Percentiles rank a stretch among this genome's conserved stretches.
phyloP scores from a whole-genome alignment of 2,888 invertebrate species.

The Acholoe squamosa region DNA sequence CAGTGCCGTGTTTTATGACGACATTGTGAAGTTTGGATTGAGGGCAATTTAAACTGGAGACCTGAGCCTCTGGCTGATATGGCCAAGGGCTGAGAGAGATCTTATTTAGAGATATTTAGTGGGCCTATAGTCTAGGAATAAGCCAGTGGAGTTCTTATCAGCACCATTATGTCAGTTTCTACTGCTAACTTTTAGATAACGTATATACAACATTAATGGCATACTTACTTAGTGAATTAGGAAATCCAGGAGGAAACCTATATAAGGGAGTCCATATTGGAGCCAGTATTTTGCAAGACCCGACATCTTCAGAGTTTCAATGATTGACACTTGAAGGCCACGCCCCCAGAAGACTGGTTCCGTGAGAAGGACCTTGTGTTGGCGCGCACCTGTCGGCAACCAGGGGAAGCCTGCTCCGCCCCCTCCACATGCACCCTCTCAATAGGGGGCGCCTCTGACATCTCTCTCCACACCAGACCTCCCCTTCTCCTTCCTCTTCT shows the following conservation, averaged over 20 bases:
- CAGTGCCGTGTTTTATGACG: not conserved
- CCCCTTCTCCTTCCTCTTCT: not conserved
- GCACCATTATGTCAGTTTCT: no score
- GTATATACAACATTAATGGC: not conserved
- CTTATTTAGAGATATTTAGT: not conserved
- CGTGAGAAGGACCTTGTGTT: constrained; percentile 42
- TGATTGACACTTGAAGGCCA: constrained; percentile 46
- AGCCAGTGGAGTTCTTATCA: no score
- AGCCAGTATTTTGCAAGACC: not conserved
- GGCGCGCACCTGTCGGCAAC: constrained; percentile 41
- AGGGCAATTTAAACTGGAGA: constrained; percentile 7
- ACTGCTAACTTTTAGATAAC: no score
- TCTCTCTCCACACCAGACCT: constrained; percentile 33
- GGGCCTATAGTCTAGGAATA: no score
- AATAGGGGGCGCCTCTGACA: constrained; percentile 36
- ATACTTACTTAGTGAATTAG: not conserved
- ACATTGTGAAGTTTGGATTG: constrained; percentile 1
- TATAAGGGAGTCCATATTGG: not conserved
- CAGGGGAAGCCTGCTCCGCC: not conserved
- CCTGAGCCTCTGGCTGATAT: not conserved
- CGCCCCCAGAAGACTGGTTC: constrained; percentile 20
- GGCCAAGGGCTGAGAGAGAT: not conserved
- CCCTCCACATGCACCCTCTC: constrained; percentile 38
- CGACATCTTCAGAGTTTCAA: not conserved
- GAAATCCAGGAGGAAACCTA: no score